phyloP scores from a whole-genome alignment of 2,888 invertebrate species.

The Malacosoma neustria region DNA sequence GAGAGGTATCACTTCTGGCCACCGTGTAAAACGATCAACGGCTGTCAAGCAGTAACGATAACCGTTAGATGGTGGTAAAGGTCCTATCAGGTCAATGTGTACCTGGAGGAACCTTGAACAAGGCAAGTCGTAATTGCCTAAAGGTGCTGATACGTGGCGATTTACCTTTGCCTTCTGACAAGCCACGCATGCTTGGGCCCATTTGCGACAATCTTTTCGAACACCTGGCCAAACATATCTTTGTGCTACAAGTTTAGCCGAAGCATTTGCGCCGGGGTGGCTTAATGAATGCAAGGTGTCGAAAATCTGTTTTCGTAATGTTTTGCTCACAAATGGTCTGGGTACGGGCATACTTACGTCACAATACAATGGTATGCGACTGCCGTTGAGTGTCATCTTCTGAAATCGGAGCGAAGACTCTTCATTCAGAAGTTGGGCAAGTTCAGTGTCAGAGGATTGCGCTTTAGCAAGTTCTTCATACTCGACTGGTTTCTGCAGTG shows the following conservation, averaged over 20 bases:
- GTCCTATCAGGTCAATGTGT: conserved; percentile 15
- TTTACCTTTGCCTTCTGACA: neutral
- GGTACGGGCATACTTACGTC: conserved; percentile 14
- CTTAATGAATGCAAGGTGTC: conserved; percentile 17
- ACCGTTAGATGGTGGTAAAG: conserved; percentile 8
- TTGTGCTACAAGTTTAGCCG: conserved; percentile 13
- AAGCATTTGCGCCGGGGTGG: conserved; percentile 16
- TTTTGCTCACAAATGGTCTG: conserved; percentile 16
- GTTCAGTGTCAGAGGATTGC: conserved; percentile 12
- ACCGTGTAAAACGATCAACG: conserved; percentile 16
- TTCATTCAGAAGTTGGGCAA: conserved; percentile 7
- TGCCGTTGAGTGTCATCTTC: conserved; percentile 8
- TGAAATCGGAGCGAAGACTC: conserved; percentile 12
- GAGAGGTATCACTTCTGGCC: conserved; percentile 18
- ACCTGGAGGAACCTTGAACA: too few species aligned
- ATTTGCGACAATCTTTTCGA: conserved; percentile 4
- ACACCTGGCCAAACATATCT: conserved; percentile 15
- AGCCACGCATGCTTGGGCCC: neutral
- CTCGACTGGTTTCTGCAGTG: conserved; percentile 6
- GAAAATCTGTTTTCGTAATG: conserved; percentile 13
- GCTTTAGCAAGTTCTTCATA: conserved; percentile 7
- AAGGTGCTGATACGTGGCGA: conserved; percentile 2
- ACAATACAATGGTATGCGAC: conserved; percentile 11
- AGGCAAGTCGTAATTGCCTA: neutral
- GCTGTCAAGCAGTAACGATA: conserved; percentile 16